phyloP scores from a whole-genome alignment of 1,140 invertebrate species.

The fruit fly (Drosophila melanogaster) region DNA sequence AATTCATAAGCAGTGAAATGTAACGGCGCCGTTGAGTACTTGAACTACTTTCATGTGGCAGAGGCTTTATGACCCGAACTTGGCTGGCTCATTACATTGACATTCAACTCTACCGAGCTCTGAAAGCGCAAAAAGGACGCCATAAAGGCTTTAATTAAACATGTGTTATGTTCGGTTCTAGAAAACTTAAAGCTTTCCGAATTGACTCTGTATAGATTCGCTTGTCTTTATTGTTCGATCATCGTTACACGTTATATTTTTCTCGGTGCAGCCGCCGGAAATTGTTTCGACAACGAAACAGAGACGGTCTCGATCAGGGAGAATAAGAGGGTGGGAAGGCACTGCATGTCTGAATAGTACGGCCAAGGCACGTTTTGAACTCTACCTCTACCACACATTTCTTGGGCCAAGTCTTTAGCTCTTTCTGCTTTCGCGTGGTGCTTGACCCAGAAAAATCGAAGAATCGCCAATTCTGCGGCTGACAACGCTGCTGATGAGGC shows the following conservation, averaged over 20 bases:
- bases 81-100: slow-evolving; percentile 1
- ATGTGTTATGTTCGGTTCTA: too few relatives aligned
- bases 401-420: slow-evolving; percentile 13
- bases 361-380: slow-evolving; percentile 72
- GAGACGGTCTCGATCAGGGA: slow-evolving; percentile 18
- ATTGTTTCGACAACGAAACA: slow-evolving; percentile 54
- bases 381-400: slow-evolving; percentile 60
- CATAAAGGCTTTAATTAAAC: not conserved
- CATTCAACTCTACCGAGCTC: not conserved
- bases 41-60: slow-evolving; percentile 70
- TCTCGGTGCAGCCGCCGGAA: slow-evolving; percentile 58
- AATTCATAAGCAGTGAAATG: slow-evolving; percentile 70
- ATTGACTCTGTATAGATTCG: too few relatives aligned
- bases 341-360: slow-evolving; percentile 67
- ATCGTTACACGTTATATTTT: not conserved
- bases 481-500: slow-evolving; percentile 36
- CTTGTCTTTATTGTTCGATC: not conserved
- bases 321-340: slow-evolving; percentile 1
- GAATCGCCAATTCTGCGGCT: slow-evolving; percentile 32
- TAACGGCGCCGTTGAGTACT: slow-evolving; percentile 74
- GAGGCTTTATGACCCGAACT: slow-evolving; percentile 9
- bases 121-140: not conserved
- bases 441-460: slow-evolving; percentile 75
- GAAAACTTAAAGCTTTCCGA: too few relatives aligned
- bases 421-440: slow-evolving; percentile 50